Conservation (phyloP, 1,140 invertebrate species). For the Lasaia peninsularis region DNA sequence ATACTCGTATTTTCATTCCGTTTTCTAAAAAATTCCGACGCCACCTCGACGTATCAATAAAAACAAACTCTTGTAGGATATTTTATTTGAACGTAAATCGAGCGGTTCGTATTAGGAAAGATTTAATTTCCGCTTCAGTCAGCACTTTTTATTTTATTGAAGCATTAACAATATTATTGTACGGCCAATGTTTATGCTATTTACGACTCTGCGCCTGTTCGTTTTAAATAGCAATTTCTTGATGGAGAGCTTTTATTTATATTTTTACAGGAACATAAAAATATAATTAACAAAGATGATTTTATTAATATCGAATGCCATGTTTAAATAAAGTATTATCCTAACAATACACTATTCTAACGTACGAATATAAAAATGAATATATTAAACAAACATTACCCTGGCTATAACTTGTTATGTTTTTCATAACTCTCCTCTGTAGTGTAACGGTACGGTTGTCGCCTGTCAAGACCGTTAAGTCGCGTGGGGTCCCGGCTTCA, state of each 20-base stretch:
- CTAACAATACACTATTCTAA: too few species aligned
- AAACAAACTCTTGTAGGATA: slow-evolving; percentile 48
- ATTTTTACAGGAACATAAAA: background rate
- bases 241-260: slow-evolving; percentile 20
- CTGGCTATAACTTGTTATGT: too few species aligned
- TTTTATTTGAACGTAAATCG: slow-evolving; percentile 62
- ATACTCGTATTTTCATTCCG: too few species aligned
- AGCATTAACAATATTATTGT: slow-evolving; percentile 59
- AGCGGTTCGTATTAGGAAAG: slow-evolving; percentile 46
- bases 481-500: too few species aligned
- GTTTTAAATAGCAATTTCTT: slow-evolving; percentile 42
- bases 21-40: slow-evolving; percentile 4
- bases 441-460: too few species aligned
- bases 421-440: too few species aligned
- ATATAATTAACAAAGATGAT: background rate
- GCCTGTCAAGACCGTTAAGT: too few species aligned
- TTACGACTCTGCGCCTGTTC: slow-evolving; percentile 42
- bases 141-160: slow-evolving; percentile 67
- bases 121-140: slow-evolving; percentile 67
- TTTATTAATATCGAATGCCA: too few species aligned
- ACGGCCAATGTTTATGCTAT: slow-evolving; percentile 23
- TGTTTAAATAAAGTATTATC: too few species aligned
- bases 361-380: too few species aligned
- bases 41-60: slow-evolving; percentile 29
- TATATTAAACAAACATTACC: too few species aligned